Base-by-base conservation (phyloP, 2,888 invertebrate species). In the Papilio gigon region DNA sequence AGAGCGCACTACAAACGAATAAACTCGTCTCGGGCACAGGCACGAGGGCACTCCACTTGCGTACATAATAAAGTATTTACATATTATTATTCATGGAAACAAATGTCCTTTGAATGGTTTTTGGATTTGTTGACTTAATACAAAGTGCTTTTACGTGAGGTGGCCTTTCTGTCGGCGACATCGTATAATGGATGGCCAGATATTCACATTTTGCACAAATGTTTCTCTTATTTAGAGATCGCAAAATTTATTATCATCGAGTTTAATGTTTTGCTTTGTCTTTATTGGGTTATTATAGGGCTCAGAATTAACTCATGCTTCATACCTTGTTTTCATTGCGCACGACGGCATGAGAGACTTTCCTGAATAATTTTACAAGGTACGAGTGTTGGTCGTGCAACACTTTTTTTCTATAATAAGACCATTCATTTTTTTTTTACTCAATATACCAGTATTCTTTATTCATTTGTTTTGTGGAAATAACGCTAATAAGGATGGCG, bases 71-170 rank as follows among this genome's bases (percentile, higher is more conserved):
- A 85, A 81, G 82, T 83, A 89, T 88, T 87, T 85, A 87, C 87
- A 88, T 88, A 87, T 84, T 88, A 86, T 86, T 88, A 88, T 88
- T 89, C 88, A 88, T 87, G 88, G 85, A 86, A 89, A 89, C 89
- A 89, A 90, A 89, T 89, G 88, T 87, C 84, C 82, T 80, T 83
- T 84, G 84, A 87, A 89, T 86, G 87, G 87, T 86, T 88, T 87
- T 87, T 84, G 86, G 83, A 88, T 89, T 87, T 89, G 89, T 89
- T 88, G 89, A 89, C 87, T 89, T 87, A 88, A 89, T 88, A 89
- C 88, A 88, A 88, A 89, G 83, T 87, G 87, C 86, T 84, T 83
- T 86, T 84, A 80, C 82, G 84, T 83, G 84, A 84, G 86, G 84
- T 86, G 87, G 85, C 83, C 85, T 80, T 80, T 83, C 84, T 86